A percentile compares a stretch with the other conserved stretches of the same genome.
These are phyloP conservation scores for Alosa sapidissima DNA, from an alignment of 2,797 vertebrate species.

Conservation along the genomic window DNA sequence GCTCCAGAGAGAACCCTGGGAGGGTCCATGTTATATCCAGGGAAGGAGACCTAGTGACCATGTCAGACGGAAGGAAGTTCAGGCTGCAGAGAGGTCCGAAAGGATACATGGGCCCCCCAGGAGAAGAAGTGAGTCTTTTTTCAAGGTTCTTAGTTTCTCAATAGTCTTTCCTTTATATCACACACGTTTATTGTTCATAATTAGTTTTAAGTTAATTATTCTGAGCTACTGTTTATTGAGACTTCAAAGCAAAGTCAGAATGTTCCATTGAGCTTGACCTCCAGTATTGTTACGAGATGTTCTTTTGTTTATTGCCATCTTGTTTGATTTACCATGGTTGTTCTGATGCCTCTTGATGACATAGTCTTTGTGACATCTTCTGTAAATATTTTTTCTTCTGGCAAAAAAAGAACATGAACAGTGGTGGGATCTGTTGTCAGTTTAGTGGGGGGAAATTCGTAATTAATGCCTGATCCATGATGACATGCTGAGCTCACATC, in stretches of 20 bases:
- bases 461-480: neutral
- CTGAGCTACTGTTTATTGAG: neutral
- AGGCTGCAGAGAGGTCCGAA: slow-evolving; percentile 65
- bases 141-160: neutral
- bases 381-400: neutral
- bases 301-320: neutral
- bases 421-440: neutral
- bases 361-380: neutral
- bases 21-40: slow-evolving; percentile 53
- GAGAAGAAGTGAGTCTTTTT: slow-evolving; percentile 73
- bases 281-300: neutral
- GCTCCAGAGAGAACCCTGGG: slow-evolving; percentile 37
- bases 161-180: neutral
- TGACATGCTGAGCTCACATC: neutral
- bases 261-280: neutral
- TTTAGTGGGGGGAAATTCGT: neutral
- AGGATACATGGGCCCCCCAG: slow-evolving; percentile 73
- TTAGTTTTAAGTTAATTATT: neutral
- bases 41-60: slow-evolving; percentile 56
- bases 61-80: slow-evolving; percentile 58
- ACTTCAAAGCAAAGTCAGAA: neutral
- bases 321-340: neutral
- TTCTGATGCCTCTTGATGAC: neutral
- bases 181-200: neutral
- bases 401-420: no score